Base-by-base conservation (phyloP, 2,888 invertebrate genomes). In the Phaonia tiefii region DNA sequence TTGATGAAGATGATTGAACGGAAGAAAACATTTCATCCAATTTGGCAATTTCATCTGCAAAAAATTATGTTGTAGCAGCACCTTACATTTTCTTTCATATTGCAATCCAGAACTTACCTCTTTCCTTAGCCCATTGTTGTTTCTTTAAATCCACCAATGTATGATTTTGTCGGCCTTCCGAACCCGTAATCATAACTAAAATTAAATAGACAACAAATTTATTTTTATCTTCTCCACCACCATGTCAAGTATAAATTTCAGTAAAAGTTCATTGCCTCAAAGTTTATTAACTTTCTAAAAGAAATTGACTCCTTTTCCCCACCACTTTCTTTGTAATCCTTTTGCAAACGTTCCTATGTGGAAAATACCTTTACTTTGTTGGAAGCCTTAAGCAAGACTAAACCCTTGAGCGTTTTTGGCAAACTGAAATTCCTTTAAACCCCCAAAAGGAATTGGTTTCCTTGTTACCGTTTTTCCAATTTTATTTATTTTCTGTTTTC, bases 81-180 rank as follows among this genome's bases (percentile, higher is more conserved):
- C 4, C 3, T 22, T 51, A 5, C 17, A 15, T 20, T 49, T 49
- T 49, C 1, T 20, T 8, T 31, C 31, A 31, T 31, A 31, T 31
- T 31, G 3, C 8, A n/a, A 49, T 93, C 31, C 26, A 60, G 1
- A 49, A 46, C 63, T 31, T 7, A 97, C 98, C 97, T 94, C 94
- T 94, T 92, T 98, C 98, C 91, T 93, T 94, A 86, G 97, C 97
- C 98, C 98, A 98, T 93, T 98, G 97, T 88, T 95, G 93, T 90
- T 95, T 95, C 91, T 98, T 98, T 91, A 95, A 94, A 92, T 98
- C 96, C 87, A 97, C 92, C 89, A 97, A 92, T 84, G 96, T 94
- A 76, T 90, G 90, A 79, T 87, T 86, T 85, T 89, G 88, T 71
- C 87, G 86, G 65, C 88, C 88, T 84, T 87, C 89, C 76, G 89